A percentile compares a stretch with the other conserved stretches of the same genome.
Evolutionary conservation across 2,888 invertebrate genomes (phyloP).

Genomic region (Coremacera marginata): DNA sequence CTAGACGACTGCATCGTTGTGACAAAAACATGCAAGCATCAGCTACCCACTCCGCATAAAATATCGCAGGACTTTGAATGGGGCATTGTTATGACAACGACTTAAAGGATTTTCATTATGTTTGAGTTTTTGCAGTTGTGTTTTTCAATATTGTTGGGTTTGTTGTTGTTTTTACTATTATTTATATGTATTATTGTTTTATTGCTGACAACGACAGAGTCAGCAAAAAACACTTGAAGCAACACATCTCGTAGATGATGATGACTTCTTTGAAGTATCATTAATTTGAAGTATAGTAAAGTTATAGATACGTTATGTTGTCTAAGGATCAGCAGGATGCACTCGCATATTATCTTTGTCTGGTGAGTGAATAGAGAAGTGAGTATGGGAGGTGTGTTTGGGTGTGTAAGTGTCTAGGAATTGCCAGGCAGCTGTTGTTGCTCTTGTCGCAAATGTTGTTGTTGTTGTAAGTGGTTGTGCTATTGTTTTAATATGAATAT

Average conservation of each 20-base stretch:
- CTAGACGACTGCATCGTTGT: background rate
- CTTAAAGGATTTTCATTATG: background rate
- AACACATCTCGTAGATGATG: background rate
- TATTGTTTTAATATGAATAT: background rate
- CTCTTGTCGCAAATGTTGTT: background rate
- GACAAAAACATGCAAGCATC: background rate
- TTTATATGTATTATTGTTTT: background rate
- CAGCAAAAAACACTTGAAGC: constrained; percentile 11
- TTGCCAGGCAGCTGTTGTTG: background rate
- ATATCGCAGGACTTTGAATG: background rate
- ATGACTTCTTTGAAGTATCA: background rate
- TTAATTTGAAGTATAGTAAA: background rate
- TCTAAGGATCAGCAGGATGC: background rate
- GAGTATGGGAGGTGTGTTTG: too few relatives aligned
- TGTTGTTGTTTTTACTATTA: background rate
- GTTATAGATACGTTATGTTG: background rate
- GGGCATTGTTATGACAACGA: background rate
- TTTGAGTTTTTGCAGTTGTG: background rate
- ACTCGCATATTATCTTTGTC: background rate
- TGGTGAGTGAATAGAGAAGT: background rate
- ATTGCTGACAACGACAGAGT: constrained; percentile 9
- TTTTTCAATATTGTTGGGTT: background rate
- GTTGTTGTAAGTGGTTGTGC: background rate
- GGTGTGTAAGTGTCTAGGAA: too few relatives aligned
- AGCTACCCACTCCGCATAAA: background rate